Base-by-base conservation (phyloP, 2,888 invertebrate genomes). In the Noctua pronuba region DNA sequence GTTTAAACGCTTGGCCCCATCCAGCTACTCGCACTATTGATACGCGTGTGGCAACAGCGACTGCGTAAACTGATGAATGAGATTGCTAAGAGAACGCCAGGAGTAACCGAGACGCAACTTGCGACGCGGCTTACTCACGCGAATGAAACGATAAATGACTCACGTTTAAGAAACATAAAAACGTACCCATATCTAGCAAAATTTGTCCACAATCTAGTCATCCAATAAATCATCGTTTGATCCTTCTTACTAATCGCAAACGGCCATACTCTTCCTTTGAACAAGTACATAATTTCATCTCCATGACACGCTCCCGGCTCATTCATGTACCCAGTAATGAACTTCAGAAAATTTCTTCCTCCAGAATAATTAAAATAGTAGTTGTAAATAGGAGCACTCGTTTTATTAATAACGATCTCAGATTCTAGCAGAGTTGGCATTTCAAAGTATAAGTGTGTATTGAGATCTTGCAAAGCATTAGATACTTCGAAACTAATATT, bases 181-280 rank as follows among this genome's bases (percentile, higher is more conserved):
- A 86, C 88, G 1, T 89, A 95, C 95, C 94, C 94, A 82, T 92
- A 93, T 90, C 93, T 94, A 7, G 94, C 94, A 77, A 94, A 95
- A 80, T 94, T 93, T 0, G 93, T 94, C 94, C 94, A 94, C 87
- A 94, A 85, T 66, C 83, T 89, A 5, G 94, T 94, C 88, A 95
- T 91, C 80, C 87, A 88, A 10, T 93, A 86, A 46, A 95, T 92
- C 16, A 93, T 88, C 74, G 81, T 80, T 38, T 84, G 83, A 85
- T 95, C 94, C 72, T 86, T 86, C 65, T 86, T 81, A 46, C 78
- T 92, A 6, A 92, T 84, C 62, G 79, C 60, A 74, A 91, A 92
- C 0, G 93, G 92, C 84, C 92, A 89, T 13, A 93, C 58, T 35
- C 86, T 83, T 10, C 88, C 85, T 52, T 92, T 89, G 66, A 95